phyloP scores from a whole-genome alignment of 2,888 invertebrate species.

The Thelaira solivaga region DNA sequence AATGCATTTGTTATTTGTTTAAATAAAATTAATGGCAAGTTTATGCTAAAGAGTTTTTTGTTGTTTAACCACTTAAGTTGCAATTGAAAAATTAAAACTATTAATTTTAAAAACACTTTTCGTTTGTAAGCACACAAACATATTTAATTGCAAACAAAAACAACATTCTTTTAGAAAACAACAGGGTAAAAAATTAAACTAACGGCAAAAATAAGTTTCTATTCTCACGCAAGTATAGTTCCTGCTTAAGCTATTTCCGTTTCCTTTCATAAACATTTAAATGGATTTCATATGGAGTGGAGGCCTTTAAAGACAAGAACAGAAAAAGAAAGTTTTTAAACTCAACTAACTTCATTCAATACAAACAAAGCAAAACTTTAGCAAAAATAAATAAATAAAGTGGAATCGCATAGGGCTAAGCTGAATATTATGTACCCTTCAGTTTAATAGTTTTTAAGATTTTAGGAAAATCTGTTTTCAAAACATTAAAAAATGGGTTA shows the following conservation, averaged over 20 bases:
- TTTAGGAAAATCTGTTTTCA: no score
- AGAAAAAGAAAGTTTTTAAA: background rate
- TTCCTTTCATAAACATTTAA: constrained; percentile 19
- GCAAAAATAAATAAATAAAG: no score
- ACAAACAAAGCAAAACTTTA: background rate
- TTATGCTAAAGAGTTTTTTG: no score
- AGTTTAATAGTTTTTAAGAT: no score
- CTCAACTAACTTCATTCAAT: background rate
- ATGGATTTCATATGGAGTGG: background rate
- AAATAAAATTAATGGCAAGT: no score
- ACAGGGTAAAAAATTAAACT: background rate
- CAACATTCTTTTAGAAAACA: background rate
- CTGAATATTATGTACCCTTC: no score
- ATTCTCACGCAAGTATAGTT: constrained; percentile 26
- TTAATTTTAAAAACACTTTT: background rate
- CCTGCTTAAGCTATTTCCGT: constrained; percentile 42
- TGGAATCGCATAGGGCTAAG: no score
- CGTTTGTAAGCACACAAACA: no score
- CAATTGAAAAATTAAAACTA: background rate
- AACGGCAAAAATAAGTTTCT: constrained; percentile 18
- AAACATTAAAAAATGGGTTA: no score
- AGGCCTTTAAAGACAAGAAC: background rate
- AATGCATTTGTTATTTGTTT: no score
- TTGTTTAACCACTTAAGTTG: background rate
- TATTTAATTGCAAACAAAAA: background rate